phyloP scores from a whole-genome alignment of 2,888 invertebrate genomes.

The Pecten maximus region DNA sequence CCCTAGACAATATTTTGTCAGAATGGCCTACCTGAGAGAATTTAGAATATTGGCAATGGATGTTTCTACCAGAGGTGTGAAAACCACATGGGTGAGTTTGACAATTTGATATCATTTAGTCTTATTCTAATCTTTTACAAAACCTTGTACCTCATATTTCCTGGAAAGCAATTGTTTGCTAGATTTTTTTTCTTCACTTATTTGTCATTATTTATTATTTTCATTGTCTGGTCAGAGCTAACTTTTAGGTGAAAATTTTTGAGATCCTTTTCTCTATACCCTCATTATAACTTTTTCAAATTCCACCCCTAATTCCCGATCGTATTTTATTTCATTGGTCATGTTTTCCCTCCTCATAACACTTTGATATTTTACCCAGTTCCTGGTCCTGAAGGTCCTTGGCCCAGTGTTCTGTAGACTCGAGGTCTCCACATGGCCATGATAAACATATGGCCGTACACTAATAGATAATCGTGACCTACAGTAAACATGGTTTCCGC shows the following conservation, averaged over 20 bases:
- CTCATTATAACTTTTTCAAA: no score
- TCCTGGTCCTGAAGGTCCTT: neutral
- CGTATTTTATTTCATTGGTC: no score
- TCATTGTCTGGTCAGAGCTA: no score
- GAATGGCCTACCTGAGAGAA: neutral
- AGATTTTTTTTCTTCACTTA: no score
- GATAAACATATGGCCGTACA: slow-evolving; percentile 10
- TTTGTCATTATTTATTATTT: no score
- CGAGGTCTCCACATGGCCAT: neutral
- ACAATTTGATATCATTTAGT: no score
- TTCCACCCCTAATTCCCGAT: no score
- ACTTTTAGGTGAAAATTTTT: no score
- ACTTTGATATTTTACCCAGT: neutral
- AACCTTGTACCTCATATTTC: no score
- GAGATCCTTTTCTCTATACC: no score
- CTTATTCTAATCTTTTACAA: neutral
- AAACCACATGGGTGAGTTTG: neutral
- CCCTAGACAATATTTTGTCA: neutral
- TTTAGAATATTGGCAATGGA: neutral
- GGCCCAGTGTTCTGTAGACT: neutral
- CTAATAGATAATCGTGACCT: slow-evolving; percentile 17
- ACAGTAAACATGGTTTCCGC: slow-evolving; percentile 9
- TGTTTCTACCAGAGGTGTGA: neutral
- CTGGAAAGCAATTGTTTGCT: no score
- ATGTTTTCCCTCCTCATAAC: no score